phyloP scores from a whole-genome alignment of 2,888 invertebrate species.

The Lochmaea crataegi region DNA sequence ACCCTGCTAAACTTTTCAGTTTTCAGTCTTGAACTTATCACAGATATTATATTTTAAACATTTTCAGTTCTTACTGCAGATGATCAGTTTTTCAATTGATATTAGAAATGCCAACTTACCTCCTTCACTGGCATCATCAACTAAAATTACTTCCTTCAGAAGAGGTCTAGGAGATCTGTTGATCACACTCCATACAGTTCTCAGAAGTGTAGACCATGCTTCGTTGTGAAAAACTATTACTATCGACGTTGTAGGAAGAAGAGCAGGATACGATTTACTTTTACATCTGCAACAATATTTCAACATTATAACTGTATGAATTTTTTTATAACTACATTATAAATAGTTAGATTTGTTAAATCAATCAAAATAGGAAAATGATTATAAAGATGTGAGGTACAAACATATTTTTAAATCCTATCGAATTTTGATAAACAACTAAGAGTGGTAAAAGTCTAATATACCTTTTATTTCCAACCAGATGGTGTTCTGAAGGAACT shows the following conservation, averaged over 20 bases:
- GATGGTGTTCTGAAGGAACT: no score
- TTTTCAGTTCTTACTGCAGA: not conserved
- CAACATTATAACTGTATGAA: not conserved
- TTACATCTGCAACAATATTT: slow-evolving; percentile 74
- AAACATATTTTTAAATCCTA: no score
- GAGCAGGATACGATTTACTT: slow-evolving; percentile 79
- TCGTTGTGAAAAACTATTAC: slow-evolving; percentile 99
- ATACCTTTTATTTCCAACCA: no score
- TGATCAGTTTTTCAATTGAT: no score
- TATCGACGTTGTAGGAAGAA: slow-evolving; percentile 93
- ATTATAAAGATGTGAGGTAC: no score
- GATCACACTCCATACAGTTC: slow-evolving; percentile 97
- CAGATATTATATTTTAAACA: not conserved
- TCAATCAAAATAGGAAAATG: no score
- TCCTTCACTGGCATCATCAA: slow-evolving; percentile 97
- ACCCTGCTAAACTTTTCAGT: no score
- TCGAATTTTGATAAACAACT: no score
- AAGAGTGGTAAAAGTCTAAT: no score
- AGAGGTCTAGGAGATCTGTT: slow-evolving; percentile 90
- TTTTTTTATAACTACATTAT: no score
- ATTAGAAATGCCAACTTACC: slow-evolving; percentile 66
- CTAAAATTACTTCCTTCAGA: slow-evolving; percentile 94
- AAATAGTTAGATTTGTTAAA: no score
- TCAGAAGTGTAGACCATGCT: slow-evolving; percentile 95
- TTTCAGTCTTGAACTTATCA: no score